phyloP scores from a whole-genome alignment of 30 jellyfish, hydroid and myxozoan genomes.

The Euphysa ruthae region DNA sequence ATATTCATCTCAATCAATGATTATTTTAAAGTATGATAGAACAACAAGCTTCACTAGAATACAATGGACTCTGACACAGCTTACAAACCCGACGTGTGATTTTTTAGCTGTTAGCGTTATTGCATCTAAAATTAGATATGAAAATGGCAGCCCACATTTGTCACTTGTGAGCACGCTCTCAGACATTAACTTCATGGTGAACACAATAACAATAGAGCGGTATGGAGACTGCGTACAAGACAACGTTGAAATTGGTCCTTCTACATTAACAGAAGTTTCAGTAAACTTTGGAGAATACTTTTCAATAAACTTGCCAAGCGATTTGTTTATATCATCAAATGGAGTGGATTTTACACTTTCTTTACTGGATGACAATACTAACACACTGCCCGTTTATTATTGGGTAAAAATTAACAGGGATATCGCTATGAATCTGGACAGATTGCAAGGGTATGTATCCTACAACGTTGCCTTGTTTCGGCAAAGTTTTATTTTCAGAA shows the following conservation, averaged over 20 bases:
- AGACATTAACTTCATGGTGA: background rate
- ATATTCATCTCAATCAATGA: background rate
- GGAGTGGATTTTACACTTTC: background rate
- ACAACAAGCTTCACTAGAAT: background rate
- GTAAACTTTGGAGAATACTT: constrained; percentile 42
- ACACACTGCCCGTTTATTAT: background rate
- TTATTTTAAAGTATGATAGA: background rate
- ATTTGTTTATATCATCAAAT: constrained; percentile 46
- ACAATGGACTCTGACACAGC: background rate
- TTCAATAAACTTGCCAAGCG: constrained; percentile 23
- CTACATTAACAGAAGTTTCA: constrained; percentile 3
- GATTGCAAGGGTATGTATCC: constrained; percentile 7
- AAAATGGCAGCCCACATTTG: background rate
- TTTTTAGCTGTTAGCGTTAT: background rate
- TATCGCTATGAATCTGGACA: constrained; percentile 9
- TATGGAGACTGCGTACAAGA: background rate
- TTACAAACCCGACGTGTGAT: background rate
- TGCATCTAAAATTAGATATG: background rate
- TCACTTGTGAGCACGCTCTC: background rate
- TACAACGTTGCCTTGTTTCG: constrained; percentile 3
- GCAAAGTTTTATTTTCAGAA: background rate
- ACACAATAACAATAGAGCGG: background rate
- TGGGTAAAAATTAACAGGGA: constrained; percentile 8
- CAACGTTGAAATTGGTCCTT: background rate
- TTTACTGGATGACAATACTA: constrained; percentile 1